Evolutionary conservation across 2,113 vertebrate genomes (phyloP).

Genomic region (Protobothrops mucrosquamatus): DNA sequence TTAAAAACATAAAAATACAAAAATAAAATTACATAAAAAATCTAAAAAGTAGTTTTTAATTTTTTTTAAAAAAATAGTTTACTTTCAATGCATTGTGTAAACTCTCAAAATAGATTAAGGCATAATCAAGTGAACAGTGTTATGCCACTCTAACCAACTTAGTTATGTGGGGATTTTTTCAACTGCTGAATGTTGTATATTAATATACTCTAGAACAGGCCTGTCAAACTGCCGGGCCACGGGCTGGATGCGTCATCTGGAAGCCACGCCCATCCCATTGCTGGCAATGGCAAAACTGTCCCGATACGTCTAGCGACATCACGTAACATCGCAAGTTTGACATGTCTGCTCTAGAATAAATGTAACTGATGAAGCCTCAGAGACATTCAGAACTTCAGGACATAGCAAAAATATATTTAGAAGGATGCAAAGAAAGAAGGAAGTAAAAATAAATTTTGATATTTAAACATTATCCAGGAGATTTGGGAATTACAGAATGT

Average conservation of each 20-base stretch:
- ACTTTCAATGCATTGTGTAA: background rate
- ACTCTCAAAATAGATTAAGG: background rate
- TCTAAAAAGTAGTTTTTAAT: background rate
- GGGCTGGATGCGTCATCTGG: fast-evolving
- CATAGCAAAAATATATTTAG: background rate
- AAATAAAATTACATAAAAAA: background rate
- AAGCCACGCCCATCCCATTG: no score
- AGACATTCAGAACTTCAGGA: background rate
- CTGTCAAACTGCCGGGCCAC: no score
- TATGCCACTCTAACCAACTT: background rate
- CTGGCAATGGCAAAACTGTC: no score
- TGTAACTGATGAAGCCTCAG: no score
- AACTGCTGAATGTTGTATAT: background rate
- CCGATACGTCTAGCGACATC: no score
- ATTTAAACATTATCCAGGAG: background rate
- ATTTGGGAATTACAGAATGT: background rate
- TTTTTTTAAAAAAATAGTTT: background rate
- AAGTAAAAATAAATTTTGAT: background rate
- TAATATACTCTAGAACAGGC: background rate
- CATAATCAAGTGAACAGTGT: background rate
- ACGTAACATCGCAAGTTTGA: no score
- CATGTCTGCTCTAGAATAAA: background rate
- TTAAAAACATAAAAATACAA: background rate
- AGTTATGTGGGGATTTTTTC: background rate
- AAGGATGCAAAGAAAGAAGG: background rate